Conservation (phyloP, 2,888 invertebrate genomes). For the Rhabditoides inermis region DNA sequence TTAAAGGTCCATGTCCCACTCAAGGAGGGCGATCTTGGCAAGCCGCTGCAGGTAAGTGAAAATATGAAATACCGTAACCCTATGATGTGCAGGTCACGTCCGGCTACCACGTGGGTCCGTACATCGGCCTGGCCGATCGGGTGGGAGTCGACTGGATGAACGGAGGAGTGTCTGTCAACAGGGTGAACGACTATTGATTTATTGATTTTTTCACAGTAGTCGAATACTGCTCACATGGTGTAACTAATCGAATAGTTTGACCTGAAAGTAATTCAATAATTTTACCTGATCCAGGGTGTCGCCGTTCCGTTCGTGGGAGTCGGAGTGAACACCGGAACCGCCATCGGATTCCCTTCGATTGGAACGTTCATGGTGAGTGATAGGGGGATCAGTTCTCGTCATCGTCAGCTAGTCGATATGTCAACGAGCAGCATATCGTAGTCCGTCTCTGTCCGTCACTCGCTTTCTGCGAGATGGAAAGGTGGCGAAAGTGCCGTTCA, state of each 20-base stretch:
- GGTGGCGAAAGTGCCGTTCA: no score
- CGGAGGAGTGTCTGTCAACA: constrained; percentile 36
- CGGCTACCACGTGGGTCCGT: constrained; percentile 43
- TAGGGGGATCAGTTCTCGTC: no score
- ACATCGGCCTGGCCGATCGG: constrained; percentile 36
- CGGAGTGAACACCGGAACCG: constrained; percentile 36
- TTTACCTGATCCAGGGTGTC: constrained; percentile 21
- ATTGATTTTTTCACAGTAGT: background rate
- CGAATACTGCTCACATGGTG: background rate
- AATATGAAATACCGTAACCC: background rate
- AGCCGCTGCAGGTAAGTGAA: constrained; percentile 26
- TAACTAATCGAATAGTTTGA: background rate
- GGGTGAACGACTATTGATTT: constrained; percentile 9
- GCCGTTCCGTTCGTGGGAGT: constrained; percentile 41
- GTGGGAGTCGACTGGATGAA: constrained; percentile 47
- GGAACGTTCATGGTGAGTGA: constrained; percentile 32
- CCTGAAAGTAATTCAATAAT: background rate
- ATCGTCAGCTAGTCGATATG: no score
- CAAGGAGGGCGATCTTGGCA: constrained; percentile 41
- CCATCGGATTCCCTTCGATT: constrained; percentile 41
- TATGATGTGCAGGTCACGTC: constrained; percentile 11
- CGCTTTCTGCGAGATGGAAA: no score
- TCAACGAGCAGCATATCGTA: no score
- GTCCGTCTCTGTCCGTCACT: no score
- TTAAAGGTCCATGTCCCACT: constrained; percentile 26